Conservation (phyloP, 2,888 invertebrate genomes). For the Trichopoda pennipes region DNA sequence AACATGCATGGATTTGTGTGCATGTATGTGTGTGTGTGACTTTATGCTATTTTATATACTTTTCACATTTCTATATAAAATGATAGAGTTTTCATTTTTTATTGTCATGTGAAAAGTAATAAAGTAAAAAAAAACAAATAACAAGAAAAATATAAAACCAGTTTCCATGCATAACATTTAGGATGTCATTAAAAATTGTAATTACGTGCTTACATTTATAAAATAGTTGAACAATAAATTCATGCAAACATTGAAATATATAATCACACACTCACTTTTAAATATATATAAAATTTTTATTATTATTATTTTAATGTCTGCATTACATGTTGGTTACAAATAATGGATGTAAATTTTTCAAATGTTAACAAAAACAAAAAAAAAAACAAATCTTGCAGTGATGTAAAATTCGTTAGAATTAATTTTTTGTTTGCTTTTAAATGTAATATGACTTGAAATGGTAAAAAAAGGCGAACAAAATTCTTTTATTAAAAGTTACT, state of each 20-base stretch:
- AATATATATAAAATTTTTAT: constrained; percentile 1
- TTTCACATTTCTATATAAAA: constrained; percentile 36
- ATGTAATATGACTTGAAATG: too few species aligned
- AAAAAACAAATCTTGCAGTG: not conserved
- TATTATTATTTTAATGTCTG: constrained; percentile 42
- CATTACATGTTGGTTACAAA: constrained; percentile 37
- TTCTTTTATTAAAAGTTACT: too few species aligned
- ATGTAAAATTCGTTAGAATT: not conserved
- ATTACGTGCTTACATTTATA: constrained; percentile 69
- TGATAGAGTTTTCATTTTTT: constrained; percentile 63
- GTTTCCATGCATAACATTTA: constrained; percentile 69
- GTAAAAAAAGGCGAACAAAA: too few species aligned
- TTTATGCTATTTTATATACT: constrained; percentile 4
- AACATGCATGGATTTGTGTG: constrained; percentile 11
- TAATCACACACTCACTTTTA: constrained; percentile 3
- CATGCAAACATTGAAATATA: not conserved
- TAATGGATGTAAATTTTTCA: constrained; percentile 1
- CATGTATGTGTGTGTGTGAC: not conserved
- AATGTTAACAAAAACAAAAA: not conserved
- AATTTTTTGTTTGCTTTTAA: not conserved
- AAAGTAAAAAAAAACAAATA: constrained; percentile 38
- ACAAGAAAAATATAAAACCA: constrained; percentile 63
- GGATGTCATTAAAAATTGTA: constrained; percentile 69
- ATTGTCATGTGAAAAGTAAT: constrained; percentile 59
- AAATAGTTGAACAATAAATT: constrained; percentile 59